Conservation (phyloP, 2,113 vertebrate species). For the Lota lota region DNA sequence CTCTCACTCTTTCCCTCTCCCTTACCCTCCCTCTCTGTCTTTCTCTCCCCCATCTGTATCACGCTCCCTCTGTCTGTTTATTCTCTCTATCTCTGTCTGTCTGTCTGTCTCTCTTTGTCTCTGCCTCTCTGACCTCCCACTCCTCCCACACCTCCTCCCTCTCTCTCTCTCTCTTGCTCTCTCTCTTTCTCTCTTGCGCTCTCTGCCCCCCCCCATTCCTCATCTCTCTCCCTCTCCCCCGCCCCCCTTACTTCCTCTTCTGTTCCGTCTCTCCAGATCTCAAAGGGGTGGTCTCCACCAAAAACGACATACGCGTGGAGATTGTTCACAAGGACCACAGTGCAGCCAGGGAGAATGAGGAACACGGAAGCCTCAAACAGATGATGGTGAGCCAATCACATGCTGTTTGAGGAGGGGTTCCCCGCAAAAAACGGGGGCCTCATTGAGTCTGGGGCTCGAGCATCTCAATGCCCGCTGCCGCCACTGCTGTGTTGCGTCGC, state of each 20-base stretch:
- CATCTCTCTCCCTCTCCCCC: neutral
- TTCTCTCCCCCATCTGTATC: too few species aligned
- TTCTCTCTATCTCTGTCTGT: neutral
- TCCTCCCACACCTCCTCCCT: too few species aligned
- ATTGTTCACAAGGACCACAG: slow-evolving; percentile 88
- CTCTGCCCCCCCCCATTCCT: neutral
- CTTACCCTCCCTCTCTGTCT: slow-evolving; percentile 11
- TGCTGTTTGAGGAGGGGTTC: neutral
- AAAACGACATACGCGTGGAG: slow-evolving; percentile 88
- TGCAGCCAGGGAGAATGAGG: slow-evolving; percentile 77
- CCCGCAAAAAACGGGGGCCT: too few species aligned
- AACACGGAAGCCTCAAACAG: slow-evolving; percentile 85
- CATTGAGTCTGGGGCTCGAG: too few species aligned
- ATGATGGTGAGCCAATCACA: slow-evolving; percentile 78
- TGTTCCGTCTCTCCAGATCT: slow-evolving; percentile 13
- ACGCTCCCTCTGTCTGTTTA: neutral
- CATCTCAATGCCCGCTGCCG: too few species aligned
- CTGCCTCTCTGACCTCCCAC: neutral
- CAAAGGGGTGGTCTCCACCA: slow-evolving; percentile 87
- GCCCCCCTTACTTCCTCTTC: neutral
- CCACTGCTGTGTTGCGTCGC: too few species aligned
- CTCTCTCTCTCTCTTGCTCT: too few species aligned
- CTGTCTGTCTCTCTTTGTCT: neutral
- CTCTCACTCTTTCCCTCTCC: neutral
- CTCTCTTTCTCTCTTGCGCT: neutral